Conservation (phyloP, 53 echinoderm and acorn worm species). For the Antedon mediterranea region DNA sequence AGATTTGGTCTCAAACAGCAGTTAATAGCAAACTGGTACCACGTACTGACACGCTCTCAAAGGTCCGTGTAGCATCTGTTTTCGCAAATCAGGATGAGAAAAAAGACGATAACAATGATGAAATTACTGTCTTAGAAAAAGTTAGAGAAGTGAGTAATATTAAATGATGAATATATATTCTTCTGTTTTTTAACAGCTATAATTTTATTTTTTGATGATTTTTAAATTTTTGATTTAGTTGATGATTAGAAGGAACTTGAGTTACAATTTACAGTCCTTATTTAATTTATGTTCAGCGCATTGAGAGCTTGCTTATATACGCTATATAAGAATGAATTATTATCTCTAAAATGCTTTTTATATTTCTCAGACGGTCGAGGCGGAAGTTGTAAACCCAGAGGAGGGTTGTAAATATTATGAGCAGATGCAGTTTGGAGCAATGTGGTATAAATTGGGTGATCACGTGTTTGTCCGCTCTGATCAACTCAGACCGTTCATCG, state of each 20-base stretch:
- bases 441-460: slow-evolving; percentile 84
- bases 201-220: too few species aligned
- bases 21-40: slow-evolving; percentile 56
- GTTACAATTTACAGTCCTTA: too few species aligned
- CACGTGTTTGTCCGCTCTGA: slow-evolving; percentile 67
- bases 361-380: slow-evolving; percentile 43
- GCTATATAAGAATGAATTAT: too few species aligned
- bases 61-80: slow-evolving; percentile 77
- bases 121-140: slow-evolving; percentile 68
- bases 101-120: slow-evolving; percentile 23
- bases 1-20: slow-evolving; percentile 74
- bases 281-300: too few species aligned
- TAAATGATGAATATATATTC: too few species aligned
- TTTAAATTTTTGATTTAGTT: too few species aligned
- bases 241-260: too few species aligned
- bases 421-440: slow-evolving; percentile 52
- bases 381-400: slow-evolving; percentile 48
- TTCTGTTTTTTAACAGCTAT: too few species aligned
- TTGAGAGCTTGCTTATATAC: too few species aligned
- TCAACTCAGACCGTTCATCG: slow-evolving; percentile 53
- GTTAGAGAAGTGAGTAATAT: slow-evolving; percentile 91
- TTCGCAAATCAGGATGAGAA: slow-evolving; percentile 54
- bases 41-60: slow-evolving; percentile 82
- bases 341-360: background rate
- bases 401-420: slow-evolving; percentile 55